Base-by-base conservation (phyloP, 2,113 vertebrate species). In the Microcebus ravelobensis region DNA sequence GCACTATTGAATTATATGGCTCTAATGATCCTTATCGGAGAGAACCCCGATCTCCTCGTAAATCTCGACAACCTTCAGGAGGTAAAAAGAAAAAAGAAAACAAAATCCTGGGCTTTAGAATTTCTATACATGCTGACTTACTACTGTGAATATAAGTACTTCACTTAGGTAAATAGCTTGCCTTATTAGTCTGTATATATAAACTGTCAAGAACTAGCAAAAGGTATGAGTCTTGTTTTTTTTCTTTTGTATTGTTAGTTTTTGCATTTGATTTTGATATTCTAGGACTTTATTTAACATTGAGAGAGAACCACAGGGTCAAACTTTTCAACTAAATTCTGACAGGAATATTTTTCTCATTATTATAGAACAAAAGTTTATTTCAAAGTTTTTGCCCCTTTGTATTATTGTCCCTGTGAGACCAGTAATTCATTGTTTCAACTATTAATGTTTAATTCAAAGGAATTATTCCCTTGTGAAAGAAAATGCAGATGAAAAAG, bases 1-100 rank as follows among this genome's bases (percentile, higher is more conserved):
- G 99, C 94, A 99, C 99, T 45, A 97, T 99, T 89, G 99, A 99
- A 95, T 98, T 99, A 59, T 99, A 99, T 59, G 99, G 99, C 93
- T 99, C 99, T 92, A 99, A 99, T 59, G 99, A 99, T 98, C 99
- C 99, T 39, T 99, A 99, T 95, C 99, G 99, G 98, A 99, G 99
- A 98, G 99, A 99, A 97, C 99, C 99, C 5, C 98, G 99, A 65
- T 99, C 99, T 61, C 99, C 99, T 27, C 99, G 99, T 70, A 99
- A 99, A 99, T 98, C 99, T 95, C 99, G 99, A 55, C 99, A 99
- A 31, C 99, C 99, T 0, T 99, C 99, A 82, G 99, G 99, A 99
- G 99, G 99, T 99, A 98, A 99, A 98, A 82, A 88, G 59, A n/a
- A 77, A 67, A 61, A 61, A 65, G 89, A 21, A 25, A 50, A 84